Evolutionary conservation across 2,888 invertebrate species (phyloP).

Genomic region (Watsonalla cultraria): DNA sequence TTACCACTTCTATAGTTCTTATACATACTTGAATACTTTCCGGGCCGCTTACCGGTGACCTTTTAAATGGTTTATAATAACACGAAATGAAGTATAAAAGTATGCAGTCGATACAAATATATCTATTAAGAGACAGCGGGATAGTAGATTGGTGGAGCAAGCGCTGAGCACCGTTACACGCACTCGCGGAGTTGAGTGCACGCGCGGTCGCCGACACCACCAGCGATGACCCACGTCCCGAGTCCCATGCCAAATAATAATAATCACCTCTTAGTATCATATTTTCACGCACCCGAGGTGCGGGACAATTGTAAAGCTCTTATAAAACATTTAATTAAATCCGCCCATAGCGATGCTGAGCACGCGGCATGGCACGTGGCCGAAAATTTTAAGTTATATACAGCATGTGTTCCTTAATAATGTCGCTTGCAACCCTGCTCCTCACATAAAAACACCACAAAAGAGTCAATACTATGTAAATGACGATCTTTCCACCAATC

Average conservation of each 20-base stretch:
- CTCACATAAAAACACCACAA: slow-evolving; percentile 44
- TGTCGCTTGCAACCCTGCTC: slow-evolving; percentile 21
- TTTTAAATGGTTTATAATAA: too few relatives aligned
- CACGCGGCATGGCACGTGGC: slow-evolving; percentile 33
- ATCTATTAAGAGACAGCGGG: slow-evolving; percentile 19
- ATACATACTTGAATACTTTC: too few relatives aligned
- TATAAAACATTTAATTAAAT: background rate
- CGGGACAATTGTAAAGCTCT: slow-evolving; percentile 3
- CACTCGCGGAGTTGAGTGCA: slow-evolving; percentile 70
- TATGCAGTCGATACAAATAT: slow-evolving; percentile 11
- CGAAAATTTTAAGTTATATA: slow-evolving; percentile 17
- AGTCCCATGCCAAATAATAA: slow-evolving; percentile 18
- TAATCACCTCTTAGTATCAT: slow-evolving; percentile 1
- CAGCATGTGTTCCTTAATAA: slow-evolving; percentile 29
- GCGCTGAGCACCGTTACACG: slow-evolving; percentile 66
- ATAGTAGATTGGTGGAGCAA: slow-evolving; percentile 41
- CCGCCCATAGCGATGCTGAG: background rate
- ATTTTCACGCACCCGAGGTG: slow-evolving; percentile 8
- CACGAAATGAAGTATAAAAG: background rate
- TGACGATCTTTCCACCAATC: slow-evolving; percentile 42
- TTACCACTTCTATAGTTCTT: too few relatives aligned
- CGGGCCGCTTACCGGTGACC: too few relatives aligned
- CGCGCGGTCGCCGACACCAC: slow-evolving; percentile 72
- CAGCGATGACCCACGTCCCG: slow-evolving; percentile 40
- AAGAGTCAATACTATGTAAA: slow-evolving; percentile 56